Evolutionary conservation across 2,797 vertebrate species (phyloP).

Genomic region (Karalla daura): DNA sequence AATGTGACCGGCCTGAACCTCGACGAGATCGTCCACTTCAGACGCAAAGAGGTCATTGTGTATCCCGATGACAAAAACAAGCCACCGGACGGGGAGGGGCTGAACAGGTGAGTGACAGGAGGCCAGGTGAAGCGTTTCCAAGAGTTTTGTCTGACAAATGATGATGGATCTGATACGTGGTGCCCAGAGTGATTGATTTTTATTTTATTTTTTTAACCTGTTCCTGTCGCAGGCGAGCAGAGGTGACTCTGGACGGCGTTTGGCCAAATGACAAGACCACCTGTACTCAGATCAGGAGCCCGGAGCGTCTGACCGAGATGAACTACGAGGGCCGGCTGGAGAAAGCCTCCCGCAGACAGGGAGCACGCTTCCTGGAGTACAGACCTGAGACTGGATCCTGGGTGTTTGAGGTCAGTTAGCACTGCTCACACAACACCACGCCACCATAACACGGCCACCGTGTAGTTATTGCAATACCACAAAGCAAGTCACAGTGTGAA

Average conservation of each 20-base stretch:
- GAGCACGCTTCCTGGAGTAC: conserved; percentile 95
- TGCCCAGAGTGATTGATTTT: neutral
- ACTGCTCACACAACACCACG: no score
- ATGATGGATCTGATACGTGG: neutral
- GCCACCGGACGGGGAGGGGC: conserved; percentile 89
- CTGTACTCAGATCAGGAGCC: conserved; percentile 91
- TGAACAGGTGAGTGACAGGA: conserved; percentile 87
- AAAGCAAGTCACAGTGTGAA: no score
- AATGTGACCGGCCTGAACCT: conserved; percentile 91
- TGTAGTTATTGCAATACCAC: no score
- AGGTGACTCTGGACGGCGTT: conserved; percentile 95
- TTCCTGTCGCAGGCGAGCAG: conserved; percentile 83
- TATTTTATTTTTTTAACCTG: neutral
- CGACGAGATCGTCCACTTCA: conserved; percentile 94
- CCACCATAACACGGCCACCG: no score
- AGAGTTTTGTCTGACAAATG: no score
- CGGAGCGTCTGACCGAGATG: conserved; percentile 90
- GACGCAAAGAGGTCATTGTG: conserved; percentile 95
- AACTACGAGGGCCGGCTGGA: conserved; percentile 94
- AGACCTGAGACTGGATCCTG: conserved; percentile 95
- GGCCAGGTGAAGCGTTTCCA: neutral
- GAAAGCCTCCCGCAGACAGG: conserved; percentile 90
- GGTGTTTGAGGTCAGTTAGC: conserved; percentile 92
- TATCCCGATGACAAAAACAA: conserved; percentile 94
- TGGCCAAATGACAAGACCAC: conserved; percentile 97